Conservation (phyloP, 2,797 vertebrate species). For the Myripristis murdjan region DNA sequence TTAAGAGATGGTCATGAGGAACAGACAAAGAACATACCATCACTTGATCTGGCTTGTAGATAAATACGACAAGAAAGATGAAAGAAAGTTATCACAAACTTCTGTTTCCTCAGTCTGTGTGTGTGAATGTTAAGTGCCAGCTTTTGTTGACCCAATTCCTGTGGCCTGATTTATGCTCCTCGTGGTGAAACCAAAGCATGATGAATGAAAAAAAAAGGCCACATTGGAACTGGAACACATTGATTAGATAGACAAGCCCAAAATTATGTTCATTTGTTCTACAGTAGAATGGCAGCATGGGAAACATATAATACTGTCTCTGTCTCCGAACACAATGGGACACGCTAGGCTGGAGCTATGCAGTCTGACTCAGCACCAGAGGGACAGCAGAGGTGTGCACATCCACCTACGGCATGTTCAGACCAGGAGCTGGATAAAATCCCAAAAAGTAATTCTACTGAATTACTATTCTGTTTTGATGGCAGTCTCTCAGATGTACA, state of each 20-base stretch:
- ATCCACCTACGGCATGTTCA: too few relatives aligned
- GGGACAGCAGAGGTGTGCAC: too few relatives aligned
- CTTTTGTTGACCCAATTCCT: conserved; percentile 74
- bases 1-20: too few relatives aligned
- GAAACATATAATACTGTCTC: neutral
- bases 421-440: too few relatives aligned
- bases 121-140: conserved; percentile 26
- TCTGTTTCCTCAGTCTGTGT: conserved; percentile 32
- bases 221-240: conserved; percentile 23
- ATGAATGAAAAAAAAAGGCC: conserved; percentile 39
- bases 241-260: conserved; percentile 32
- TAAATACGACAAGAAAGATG: too few relatives aligned
- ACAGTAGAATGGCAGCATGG: conserved; percentile 4
- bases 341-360: conserved; percentile 27
- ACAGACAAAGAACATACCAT: too few relatives aligned
- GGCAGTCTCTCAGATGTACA: conserved; percentile 1
- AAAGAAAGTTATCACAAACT: too few relatives aligned
- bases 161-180: conserved; percentile 62
- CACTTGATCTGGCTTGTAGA: too few relatives aligned
- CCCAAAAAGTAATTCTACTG: too few relatives aligned
- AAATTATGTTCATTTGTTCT: conserved; percentile 41
- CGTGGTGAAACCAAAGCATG: conserved; percentile 57
- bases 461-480: neutral
- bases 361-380: neutral
- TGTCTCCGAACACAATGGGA: conserved; percentile 37